These are phyloP conservation scores for Abramis brama DNA, from an alignment of 2,113 vertebrate genomes.

Conservation along the genomic window DNA sequence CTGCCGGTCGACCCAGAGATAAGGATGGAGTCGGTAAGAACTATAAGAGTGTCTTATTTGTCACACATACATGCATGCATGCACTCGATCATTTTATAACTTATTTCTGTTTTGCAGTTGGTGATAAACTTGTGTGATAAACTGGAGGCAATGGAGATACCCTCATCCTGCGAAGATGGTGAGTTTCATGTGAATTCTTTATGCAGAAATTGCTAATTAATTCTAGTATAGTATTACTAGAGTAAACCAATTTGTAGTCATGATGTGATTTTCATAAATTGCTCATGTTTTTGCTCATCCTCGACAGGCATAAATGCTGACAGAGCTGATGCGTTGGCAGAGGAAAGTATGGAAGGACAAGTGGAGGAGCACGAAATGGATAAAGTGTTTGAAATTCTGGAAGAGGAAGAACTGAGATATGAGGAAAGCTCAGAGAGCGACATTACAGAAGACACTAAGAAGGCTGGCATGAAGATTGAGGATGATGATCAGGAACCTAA, in stretches of 20 bases:
- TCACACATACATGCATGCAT: not conserved
- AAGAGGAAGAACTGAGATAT: conserved; percentile 8
- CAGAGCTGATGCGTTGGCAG: conserved; percentile 27
- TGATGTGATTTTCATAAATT: not conserved
- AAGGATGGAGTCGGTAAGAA: conserved; percentile 70
- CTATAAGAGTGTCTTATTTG: not conserved
- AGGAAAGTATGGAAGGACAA: conserved; percentile 36
- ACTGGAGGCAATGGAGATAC: conserved; percentile 74
- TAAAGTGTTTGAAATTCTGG: conserved; percentile 31
- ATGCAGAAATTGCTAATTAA: not conserved
- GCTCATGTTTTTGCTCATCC: not conserved
- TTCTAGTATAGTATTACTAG: too few species aligned
- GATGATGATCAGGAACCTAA: conserved; percentile 49
- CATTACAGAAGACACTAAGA: not conserved
- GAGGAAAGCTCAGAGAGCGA: not conserved
- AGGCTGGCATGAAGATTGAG: conserved; percentile 52
- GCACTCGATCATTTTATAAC: not conserved
- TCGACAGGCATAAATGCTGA: not conserved
- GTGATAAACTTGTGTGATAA: conserved; percentile 78
- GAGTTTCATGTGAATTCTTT: conserved; percentile 56
- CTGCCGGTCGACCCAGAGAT: conserved; percentile 60
- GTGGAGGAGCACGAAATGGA: conserved; percentile 36
- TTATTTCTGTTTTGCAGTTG: conserved; percentile 55
- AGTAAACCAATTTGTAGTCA: not conserved
- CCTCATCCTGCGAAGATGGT: conserved; percentile 71